Evolutionary conservation across 1,140 invertebrate species (phyloP), one percentile per base, ranked within the genome.

Genomic region (Diorhabda sublineata): DNA sequence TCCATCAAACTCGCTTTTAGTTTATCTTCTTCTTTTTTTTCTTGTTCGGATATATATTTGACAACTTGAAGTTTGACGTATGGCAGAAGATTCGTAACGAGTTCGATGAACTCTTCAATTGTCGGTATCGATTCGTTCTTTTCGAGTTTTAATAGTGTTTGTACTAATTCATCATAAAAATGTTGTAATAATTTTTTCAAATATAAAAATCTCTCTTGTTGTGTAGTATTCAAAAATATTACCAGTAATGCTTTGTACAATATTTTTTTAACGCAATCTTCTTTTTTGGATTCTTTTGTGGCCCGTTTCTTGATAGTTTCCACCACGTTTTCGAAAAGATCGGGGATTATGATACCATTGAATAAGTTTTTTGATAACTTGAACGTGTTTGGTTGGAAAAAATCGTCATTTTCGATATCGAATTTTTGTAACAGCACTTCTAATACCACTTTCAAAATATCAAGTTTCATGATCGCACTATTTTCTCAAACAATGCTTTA

Each of bases 141-240:
- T n/a, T 52, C n/a, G 6, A 52, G 47, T 4, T 52, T n/a, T 52
- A 52, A 8, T 52, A 52, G n/a, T 4, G 6, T 52, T 4, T 52
- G 47, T n/a, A 52, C 47, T 52, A 52, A 52, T n/a, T 52, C 6
- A n/a, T 52, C n/a, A n/a, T 52, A 52, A 4, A 52, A 52, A 52
- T 52, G 4, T 3, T 52, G 6, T 52, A 52, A n/a, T 8, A 52
- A n/a, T 3, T 52, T n/a, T 52, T 52, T 6, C 6, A 52, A n/a
- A 52, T 52, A 52, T 52, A 52, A 52, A n/a, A 52, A 52, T n/a
- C 47, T 52, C n/a, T 52, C 47, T 6, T 52, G 47, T 52, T 52
- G 47, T 8, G 47, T 52, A 8, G 47, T 52, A 4, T 52, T 52
- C 6, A 6, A n/a, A 52, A 52, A 52, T 3, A 52, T 52, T 2